A percentile compares a stretch with the other conserved stretches of the same genome.
Evolutionary conservation across 2,797 vertebrate genomes (phyloP).

Genomic region (Halcyon leucocephala): DNA sequence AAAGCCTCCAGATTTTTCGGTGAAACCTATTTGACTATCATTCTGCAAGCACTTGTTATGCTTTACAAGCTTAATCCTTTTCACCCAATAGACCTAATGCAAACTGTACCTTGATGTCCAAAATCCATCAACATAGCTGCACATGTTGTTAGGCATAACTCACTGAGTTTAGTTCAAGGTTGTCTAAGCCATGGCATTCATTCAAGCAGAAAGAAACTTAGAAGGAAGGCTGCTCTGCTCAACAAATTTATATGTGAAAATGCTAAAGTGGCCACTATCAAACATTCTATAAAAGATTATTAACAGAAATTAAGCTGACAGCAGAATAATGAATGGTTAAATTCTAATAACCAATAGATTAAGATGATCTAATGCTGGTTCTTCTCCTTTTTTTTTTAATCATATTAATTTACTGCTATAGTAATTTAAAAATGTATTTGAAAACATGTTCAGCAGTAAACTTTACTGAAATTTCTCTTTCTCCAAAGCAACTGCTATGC

Average conservation of each 20-base stretch:
- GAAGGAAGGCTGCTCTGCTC: not conserved
- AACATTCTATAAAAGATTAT: not conserved
- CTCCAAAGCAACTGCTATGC: not conserved
- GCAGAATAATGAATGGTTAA: not conserved
- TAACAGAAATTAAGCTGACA: not conserved
- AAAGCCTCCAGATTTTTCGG: not conserved
- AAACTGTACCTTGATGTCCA: not conserved
- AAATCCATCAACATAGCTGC: not conserved
- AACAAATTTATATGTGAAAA: not conserved
- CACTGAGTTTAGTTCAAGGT: not conserved
- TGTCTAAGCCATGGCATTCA: not conserved
- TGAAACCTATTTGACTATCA: not conserved
- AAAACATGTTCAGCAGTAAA: not conserved
- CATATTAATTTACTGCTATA: not conserved
- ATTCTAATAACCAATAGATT: not conserved
- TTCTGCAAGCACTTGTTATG: not conserved
- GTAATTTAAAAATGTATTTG: not conserved
- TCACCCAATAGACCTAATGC: not conserved
- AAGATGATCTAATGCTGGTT: not conserved
- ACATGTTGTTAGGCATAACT: not conserved
- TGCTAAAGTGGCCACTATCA: not conserved
- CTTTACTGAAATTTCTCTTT: not conserved
- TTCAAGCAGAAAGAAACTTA: not conserved
- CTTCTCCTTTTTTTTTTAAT: not conserved
- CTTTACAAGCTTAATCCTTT: not conserved